A percentile compares a stretch with the other conserved stretches of the same genome.
Conservation (phyloP, 2,888 invertebrate species). For the Acheta domesticus region DNA sequence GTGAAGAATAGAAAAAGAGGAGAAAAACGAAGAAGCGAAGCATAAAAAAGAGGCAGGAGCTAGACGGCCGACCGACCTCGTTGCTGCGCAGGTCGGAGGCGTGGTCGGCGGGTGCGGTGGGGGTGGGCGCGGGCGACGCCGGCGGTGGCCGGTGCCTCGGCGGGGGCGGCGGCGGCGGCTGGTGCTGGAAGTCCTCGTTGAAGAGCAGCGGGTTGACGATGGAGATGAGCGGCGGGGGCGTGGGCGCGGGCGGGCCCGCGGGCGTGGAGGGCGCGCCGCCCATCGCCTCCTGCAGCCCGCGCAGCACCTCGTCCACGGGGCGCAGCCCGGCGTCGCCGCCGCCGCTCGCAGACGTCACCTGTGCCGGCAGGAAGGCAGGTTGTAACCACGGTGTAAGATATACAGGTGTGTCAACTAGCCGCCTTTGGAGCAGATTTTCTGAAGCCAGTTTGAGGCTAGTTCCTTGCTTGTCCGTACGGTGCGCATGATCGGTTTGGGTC, state of each 20-base stretch:
- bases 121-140: background rate
- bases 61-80: background rate
- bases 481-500: too few relatives aligned
- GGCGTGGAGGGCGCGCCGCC: background rate
- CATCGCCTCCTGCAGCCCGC: background rate
- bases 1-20: too few relatives aligned
- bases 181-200: background rate
- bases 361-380: too few relatives aligned
- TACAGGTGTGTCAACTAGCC: too few relatives aligned
- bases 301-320: background rate
- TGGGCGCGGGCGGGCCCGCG: background rate
- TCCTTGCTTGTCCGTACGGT: too few relatives aligned
- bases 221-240: background rate
- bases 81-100: background rate
- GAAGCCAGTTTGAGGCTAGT: too few relatives aligned
- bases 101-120: background rate
- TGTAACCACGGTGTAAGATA: too few relatives aligned
- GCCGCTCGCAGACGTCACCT: too few relatives aligned
- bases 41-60: too few relatives aligned
- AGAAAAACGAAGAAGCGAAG: too few relatives aligned
- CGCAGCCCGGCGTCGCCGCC: constrained; percentile 47
- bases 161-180: too few relatives aligned
- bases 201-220: background rate
- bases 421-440: too few relatives aligned
- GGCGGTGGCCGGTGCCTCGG: background rate